These are phyloP conservation scores for Cecropterus lyciades DNA, from an alignment of 1,140 invertebrate species.

Conservation along the genomic window DNA sequence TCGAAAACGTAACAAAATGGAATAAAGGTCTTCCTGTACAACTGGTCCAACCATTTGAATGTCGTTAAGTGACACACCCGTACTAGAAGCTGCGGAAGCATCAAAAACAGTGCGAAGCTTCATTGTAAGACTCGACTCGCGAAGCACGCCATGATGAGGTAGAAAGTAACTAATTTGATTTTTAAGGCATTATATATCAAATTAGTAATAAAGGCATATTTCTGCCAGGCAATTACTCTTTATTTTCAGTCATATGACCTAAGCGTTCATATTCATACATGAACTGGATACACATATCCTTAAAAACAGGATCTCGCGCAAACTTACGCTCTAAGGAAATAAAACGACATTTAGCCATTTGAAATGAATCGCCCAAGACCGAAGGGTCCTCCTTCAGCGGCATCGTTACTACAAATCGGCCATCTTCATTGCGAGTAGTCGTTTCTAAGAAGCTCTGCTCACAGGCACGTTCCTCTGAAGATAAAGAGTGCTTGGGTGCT, in stretches of 20 bases:
- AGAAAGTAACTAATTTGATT: conserved; percentile 39
- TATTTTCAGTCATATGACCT: conserved; percentile 38
- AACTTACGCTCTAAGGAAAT: conserved; percentile 3
- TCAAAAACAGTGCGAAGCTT: conserved; percentile 40
- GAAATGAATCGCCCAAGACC: conserved; percentile 16
- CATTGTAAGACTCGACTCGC: conserved; percentile 36
- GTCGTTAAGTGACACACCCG: conserved; percentile 63
- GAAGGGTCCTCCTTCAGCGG: conserved; percentile 30
- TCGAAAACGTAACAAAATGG: conserved; percentile 72
- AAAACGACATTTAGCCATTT: background rate
- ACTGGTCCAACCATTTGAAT: conserved; percentile 58
- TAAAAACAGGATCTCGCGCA: conserved; percentile 8
- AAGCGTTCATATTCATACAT: conserved; percentile 35
- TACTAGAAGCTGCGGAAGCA: conserved; percentile 46
- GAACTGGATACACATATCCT: conserved; percentile 34
- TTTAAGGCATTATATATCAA: too few species aligned
- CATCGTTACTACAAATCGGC: conserved; percentile 38
- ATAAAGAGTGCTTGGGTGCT: conserved; percentile 34
- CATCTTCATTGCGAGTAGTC: conserved; percentile 29
- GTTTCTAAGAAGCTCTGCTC: conserved; percentile 36
- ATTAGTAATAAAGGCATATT: too few species aligned
- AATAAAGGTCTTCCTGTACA: conserved; percentile 69
- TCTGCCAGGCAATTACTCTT: too few species aligned
- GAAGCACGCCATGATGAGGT: conserved; percentile 41
- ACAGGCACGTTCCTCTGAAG: conserved; percentile 34